phyloP scores from a whole-genome alignment of 2,888 invertebrate genomes.

The Monopis laevigella region DNA sequence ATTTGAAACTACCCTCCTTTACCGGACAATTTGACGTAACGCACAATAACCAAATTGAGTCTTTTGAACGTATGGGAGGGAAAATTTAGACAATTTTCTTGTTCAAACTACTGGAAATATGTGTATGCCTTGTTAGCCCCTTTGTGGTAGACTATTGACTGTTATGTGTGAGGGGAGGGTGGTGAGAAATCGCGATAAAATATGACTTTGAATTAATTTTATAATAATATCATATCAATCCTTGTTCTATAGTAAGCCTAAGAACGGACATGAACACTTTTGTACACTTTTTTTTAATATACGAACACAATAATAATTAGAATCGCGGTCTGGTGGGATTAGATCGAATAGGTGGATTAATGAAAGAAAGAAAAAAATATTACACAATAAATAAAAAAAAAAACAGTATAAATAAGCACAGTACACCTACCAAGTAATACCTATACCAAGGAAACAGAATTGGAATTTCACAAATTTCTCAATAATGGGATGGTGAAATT shows the following conservation, averaged over 20 bases:
- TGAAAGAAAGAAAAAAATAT: too few species aligned
- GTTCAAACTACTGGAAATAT: constrained; percentile 33
- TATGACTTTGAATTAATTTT: neutral
- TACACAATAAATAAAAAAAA: too few species aligned
- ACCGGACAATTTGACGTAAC: neutral
- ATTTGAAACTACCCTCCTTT: constrained; percentile 3
- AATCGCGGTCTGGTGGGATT: too few species aligned
- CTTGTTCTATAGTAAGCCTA: neutral
- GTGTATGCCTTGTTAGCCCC: constrained; percentile 22
- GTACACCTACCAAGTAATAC: too few species aligned
- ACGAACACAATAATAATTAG: too few species aligned
- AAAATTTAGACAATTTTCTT: constrained; percentile 30
- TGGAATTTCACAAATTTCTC: too few species aligned
- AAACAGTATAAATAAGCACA: too few species aligned
- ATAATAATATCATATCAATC: neutral
- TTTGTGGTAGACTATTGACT: constrained; percentile 10
- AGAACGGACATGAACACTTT: neutral
- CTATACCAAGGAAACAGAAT: too few species aligned
- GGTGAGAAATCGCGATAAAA: neutral
- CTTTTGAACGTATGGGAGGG: constrained; percentile 14
- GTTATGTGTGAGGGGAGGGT: neutral
- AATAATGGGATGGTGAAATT: too few species aligned
- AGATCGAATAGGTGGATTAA: neutral
- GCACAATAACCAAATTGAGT: constrained; percentile 3
- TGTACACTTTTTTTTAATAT: too few species aligned